A percentile compares a stretch with the other conserved stretches of the same genome.
Evolutionary conservation across 30 jellyfish, hydroid and myxozoan species (phyloP).

Genomic region (Aurelia aurita complex sp. Pacific): DNA sequence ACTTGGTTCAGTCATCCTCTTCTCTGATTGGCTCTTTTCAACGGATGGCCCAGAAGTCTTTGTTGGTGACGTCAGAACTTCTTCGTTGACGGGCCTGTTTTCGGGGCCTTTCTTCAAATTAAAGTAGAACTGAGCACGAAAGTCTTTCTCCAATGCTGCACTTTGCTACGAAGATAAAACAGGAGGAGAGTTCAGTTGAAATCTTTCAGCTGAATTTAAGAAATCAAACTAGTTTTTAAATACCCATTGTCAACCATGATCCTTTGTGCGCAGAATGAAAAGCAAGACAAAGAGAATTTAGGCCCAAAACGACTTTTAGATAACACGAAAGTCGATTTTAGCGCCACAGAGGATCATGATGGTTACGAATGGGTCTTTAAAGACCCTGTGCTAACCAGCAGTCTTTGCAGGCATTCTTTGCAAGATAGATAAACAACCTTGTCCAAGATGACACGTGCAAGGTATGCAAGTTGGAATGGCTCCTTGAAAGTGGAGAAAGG

Average conservation of each 20-base stretch:
- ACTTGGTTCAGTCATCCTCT: neutral
- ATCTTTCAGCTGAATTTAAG: neutral
- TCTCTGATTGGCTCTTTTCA: neutral
- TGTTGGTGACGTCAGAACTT: constrained; percentile 31
- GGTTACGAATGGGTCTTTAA: no score
- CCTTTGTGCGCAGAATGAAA: no score
- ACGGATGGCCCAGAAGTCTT: constrained; percentile 5
- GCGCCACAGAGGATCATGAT: no score
- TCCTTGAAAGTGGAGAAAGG: no score
- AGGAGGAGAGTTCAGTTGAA: neutral
- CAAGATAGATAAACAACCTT: no score
- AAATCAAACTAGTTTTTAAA: neutral
- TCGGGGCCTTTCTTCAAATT: constrained; percentile 63
- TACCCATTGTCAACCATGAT: neutral
- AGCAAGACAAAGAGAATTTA: no score
- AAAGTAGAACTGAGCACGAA: constrained; percentile 95
- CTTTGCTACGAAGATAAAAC: neutral
- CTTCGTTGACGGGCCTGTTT: constrained; percentile 14
- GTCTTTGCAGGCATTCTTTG: no score
- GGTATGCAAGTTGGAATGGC: no score
- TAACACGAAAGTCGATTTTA: no score
- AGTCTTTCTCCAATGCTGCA: constrained; percentile 58
- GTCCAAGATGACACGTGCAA: no score
- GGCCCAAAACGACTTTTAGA: no score
- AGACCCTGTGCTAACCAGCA: no score